Base-by-base conservation (phyloP, 2,113 vertebrate genomes). In the Sapajus apella region DNA sequence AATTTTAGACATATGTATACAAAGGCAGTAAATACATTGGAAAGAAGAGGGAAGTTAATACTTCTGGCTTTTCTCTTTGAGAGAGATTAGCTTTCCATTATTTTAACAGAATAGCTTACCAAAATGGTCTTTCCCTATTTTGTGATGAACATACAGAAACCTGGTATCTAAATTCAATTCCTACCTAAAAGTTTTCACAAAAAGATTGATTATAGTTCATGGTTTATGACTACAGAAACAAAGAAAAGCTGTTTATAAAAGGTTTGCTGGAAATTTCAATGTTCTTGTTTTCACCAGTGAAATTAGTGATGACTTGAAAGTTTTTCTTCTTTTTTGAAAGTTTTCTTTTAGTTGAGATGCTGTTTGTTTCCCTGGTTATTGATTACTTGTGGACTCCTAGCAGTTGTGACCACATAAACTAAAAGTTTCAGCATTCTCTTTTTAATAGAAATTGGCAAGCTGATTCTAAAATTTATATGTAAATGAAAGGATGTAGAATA, bases 221-320 rank as follows among this genome's bases (percentile, higher is more conserved):
- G 66, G 66, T 61, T 91, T 80, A 72, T 77, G n/a, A 56, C 23
- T 72, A 64, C 68, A 21, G 20, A 90, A 91, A 85, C 55, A 87
- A 81, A 76, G 8, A 68, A 81, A 61, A 79, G 13, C 68, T 92
- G n/a, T 96, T 85, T 27, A 25, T 92, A 75, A 61, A 81, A 92
- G 40, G 6, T 70, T 89, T 75, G 23, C 61, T 91, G 25, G 9
- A 80, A 94, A 80, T 84, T 88, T 40, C 40, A 84, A n/a, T 20
- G 4, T 50, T 81, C 18, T 80, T 87, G 25, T 91, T 94, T 82
- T 82, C 35, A 76, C 25, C 8, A 70, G 8, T 72, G 68, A 93
- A 82, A 86, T 90, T 90, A 93, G 58, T 61, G 55, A 87, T 91
- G 70, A 43, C 75, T 81, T 85, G 79, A 85, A 96, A 89, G 50